Evolutionary conservation across 2,888 invertebrate genomes (phyloP), one percentile per base, ranked within the genome.

Genomic region (Copidosoma aretas): DNA sequence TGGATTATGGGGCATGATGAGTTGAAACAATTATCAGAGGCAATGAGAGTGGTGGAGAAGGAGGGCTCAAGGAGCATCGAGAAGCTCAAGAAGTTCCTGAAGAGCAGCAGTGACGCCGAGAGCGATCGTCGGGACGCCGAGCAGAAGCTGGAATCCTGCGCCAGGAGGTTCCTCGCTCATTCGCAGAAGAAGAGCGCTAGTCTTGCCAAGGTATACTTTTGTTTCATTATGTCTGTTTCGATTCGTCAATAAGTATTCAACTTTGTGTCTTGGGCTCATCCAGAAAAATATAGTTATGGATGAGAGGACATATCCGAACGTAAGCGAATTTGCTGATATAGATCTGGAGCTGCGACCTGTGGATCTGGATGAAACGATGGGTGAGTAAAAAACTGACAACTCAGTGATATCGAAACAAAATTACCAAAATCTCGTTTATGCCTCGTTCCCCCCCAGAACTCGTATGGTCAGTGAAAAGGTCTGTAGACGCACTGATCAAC

Each of bases 401-500:
- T 8, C 8, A 17, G 22, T 25, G 19, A 14, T 60, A 51, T 51
- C 32, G 32, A 8, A 32, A 32, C 32, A 32, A 32, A 32, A 8
- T 32, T 32, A 15, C 15, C 24, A 10, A 25, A 32, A 56, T 8
- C 24, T 2, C 12, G 25, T 56, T 15, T 25, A 25, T 19, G 12
- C 12, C 17, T 19, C 21, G 19, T 25, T n/a, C 8, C 8, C 25
- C 19, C 25, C 10, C 85, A 87, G 64, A 88, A 71, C 86, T 93
- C 77, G 89, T 93, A 68, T 89, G 89, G 75, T 90, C 91, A 52
- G 91, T 93, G 61, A 89, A 90, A 64, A 90, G 90, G 79, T 90
- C 93, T 3, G 91, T 93, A 0, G 91, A 93, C 81, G 88, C 90
- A 83, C 82, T 94, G 66, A 88, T 92, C 71, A 89, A 90, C 76